These are phyloP conservation scores for Bombus huntii DNA, from an alignment of 1,140 invertebrate genomes.

Conservation along the genomic window DNA sequence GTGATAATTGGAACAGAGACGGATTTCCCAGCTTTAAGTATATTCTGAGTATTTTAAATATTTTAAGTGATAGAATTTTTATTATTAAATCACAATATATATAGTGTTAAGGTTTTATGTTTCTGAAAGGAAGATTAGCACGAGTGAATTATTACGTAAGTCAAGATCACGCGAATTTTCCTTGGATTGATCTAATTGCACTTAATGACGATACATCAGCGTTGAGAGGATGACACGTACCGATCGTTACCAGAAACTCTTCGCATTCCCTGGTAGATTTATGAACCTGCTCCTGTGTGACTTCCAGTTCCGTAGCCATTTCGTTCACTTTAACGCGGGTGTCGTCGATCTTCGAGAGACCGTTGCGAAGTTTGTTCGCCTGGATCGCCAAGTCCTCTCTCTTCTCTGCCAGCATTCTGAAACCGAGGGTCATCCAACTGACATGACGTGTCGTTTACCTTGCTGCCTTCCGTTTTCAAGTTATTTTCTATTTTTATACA, in stretches of 20 bases:
- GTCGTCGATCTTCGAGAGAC: conserved; percentile 75
- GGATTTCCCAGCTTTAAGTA: not conserved
- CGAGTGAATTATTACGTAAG: not conserved
- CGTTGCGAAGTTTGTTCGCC: conserved; percentile 85
- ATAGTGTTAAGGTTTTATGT: too few relatives aligned
- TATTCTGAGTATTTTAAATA: not conserved
- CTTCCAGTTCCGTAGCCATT: conserved; percentile 90
- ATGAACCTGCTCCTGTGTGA: conserved; percentile 87
- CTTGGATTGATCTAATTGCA: conserved; percentile 48
- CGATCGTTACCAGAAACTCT: conserved; percentile 88
- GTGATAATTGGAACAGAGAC: not conserved
- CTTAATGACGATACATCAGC: conserved; percentile 57
- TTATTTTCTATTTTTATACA: not conserved
- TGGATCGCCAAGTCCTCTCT: conserved; percentile 86
- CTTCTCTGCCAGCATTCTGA: conserved; percentile 88
- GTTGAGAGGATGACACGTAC: conserved; percentile 50
- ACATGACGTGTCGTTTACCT: not conserved
- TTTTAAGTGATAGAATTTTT: not conserved
- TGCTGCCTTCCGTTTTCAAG: too few relatives aligned
- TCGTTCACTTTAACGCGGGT: conserved; percentile 88
- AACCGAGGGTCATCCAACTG: conserved; percentile 23
- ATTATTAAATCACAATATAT: too few relatives aligned
- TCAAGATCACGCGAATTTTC: not conserved
- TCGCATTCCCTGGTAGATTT: conserved; percentile 85
- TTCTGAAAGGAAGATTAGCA: not conserved